Base-by-base conservation (phyloP, 2,888 invertebrate species). In the Eupithecia tripunctaria region DNA sequence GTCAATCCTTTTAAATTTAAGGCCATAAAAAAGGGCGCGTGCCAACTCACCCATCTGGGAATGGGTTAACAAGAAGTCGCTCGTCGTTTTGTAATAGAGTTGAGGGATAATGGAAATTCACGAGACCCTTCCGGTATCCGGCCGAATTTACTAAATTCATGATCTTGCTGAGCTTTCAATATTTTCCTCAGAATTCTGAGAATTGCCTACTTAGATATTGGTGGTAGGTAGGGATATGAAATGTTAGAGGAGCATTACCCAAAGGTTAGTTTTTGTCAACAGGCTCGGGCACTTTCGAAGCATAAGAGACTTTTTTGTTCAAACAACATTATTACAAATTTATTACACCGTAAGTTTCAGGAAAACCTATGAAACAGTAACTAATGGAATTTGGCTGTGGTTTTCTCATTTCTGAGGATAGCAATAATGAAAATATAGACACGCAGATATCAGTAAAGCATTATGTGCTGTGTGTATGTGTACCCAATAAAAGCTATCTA, bases 61-160 rank as follows among this genome's bases (percentile, higher is more conserved):
- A 73, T 38, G 65, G 67, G 70, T 70, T 70, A 60, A 70, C 64
- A 67, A 69, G 66, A 62, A 69, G 70, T 64, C 64, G 63, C 70
- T 29, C 56, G 29, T 21, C 36, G 25, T 29, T 64, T 68, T 67
- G 67, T 70, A 56, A 67, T 67, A 59, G 65, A 72, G 27, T 67
- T 71, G 56, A 38, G 32, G 68, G 68, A 68, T 63, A 71, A 63
- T 62, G 38, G 63, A 59, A 41, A 66, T 56, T 25, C 60, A 60
- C 47, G 38, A 47, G 71, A 62, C 67, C 62, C 43, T 63, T 67
- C 67, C 51, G 71, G 67, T 15, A 38, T 21, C 36, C 36, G 63
- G 25, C 4, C 14, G 64, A 41, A 38, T 64, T 64, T 64, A 64
- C 38, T 64, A 21, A 64, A 41, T 64, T 64, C 38, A 64, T 38